These are phyloP conservation scores for Lasioglossum albipes DNA, from an alignment of 1,140 invertebrate species.

Conservation along the genomic window DNA sequence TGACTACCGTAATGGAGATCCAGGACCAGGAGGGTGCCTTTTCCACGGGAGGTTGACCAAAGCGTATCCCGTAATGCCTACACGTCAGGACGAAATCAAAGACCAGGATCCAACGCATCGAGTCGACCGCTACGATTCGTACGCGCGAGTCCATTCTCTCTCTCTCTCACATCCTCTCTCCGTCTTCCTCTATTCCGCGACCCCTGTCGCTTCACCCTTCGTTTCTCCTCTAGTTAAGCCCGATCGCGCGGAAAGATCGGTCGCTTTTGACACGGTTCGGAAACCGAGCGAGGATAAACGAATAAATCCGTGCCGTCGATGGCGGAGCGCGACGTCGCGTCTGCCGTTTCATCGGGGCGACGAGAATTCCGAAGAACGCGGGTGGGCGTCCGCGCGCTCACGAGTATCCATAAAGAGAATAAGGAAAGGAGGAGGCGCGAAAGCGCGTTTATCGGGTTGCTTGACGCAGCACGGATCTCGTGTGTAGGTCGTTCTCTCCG, in stretches of 20 bases:
- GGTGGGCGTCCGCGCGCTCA: too few species aligned
- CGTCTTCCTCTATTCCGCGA: too few species aligned
- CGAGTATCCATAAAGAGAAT: not conserved
- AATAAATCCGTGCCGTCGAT: constrained; percentile 16
- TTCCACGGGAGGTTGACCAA: constrained; percentile 77
- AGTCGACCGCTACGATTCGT: constrained; percentile 46
- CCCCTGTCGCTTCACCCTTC: not conserved
- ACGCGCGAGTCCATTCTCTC: not conserved
- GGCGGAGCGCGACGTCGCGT: too few species aligned
- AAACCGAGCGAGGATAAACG: constrained; percentile 28
- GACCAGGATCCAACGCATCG: constrained; percentile 65
- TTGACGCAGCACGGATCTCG: not conserved
- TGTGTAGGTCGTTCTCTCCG: constrained; percentile 50
- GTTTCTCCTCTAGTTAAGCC: constrained; percentile 39
- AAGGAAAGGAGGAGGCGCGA: not conserved
- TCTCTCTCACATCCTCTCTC: not conserved
- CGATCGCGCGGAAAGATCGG: constrained; percentile 51
- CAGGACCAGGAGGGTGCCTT: constrained; percentile 75
- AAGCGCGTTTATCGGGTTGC: not conserved
- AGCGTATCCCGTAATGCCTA: constrained; percentile 69
- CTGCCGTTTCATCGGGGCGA: too few species aligned
- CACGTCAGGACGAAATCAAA: constrained; percentile 75
- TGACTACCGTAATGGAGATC: constrained; percentile 79
- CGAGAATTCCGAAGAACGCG: too few species aligned
- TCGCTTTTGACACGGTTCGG: constrained; percentile 21